Base-by-base conservation (phyloP, 2,888 invertebrate species). In the Ptilodon capucinus region DNA sequence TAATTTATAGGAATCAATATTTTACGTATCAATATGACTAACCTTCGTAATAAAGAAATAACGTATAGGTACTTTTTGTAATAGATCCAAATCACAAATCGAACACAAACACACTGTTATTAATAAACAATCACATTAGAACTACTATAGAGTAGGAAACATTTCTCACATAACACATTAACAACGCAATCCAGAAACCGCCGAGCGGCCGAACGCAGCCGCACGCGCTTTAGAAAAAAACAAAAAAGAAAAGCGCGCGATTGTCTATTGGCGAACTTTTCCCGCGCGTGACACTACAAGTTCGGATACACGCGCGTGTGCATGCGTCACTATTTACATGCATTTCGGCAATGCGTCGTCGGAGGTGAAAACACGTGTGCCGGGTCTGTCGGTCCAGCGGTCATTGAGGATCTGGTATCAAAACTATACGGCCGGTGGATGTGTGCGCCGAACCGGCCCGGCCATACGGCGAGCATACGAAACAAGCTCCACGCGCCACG, bases 381-480 rank as follows among this genome's bases (percentile, higher is more conserved):
- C 88, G 86, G 77, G 89, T 82, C 87, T 85, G 89, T 91, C 92
- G 92, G 92, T 92, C 92, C 92, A 92, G 92, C 92, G 93, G 93
- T 93, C 93, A 93, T 93, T 93, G 93, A 92, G 83, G 81, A 80
- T 78, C 82, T 77, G 83, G 81, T 82, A 79, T 83, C 85, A 81
- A 79, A 81, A 81, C 81, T 84, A 84, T 81, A 83, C 81, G 75
- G 78, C 76, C 74, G 64, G 67, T 81, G 80, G 81, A 80, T 87
- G 87, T 85, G 84, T 81, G 84, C 81, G 83, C 79, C 74, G 80
- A 82, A 87, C 86, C 85, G 83, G 86, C 83, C 84, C 79, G 77
- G 84, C 72, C 76, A 80, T 78, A 78, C 78, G 81, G 73, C 76
- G 68, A 74, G 86, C 89, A 88, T 88, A 89, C 89, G 81, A 87